Conservation (phyloP, 2,113 vertebrate species). For the Ifrita kowaldi region DNA sequence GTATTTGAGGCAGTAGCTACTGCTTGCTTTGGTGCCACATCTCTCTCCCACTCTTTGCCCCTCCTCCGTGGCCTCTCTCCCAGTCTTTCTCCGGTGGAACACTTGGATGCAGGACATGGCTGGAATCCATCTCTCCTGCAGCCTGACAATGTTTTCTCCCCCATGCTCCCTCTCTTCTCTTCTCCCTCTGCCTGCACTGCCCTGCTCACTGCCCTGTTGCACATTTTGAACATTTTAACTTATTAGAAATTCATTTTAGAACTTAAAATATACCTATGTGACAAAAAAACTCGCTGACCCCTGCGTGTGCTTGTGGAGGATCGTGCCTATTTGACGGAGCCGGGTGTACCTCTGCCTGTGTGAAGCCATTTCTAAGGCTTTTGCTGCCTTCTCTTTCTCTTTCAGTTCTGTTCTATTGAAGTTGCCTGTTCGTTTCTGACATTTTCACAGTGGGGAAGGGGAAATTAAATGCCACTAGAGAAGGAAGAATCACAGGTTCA, state of each 20-base stretch:
- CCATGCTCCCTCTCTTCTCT: not conserved
- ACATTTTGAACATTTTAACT: not conserved
- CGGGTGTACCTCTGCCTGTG: not conserved
- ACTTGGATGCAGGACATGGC: not conserved
- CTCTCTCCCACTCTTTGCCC: not conserved
- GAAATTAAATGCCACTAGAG: constrained; percentile 5
- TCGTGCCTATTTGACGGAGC: rapidly evolving
- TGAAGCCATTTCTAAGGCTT: not conserved
- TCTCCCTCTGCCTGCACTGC: not conserved
- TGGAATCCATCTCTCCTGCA: not conserved
- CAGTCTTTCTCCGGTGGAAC: not conserved
- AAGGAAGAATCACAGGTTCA: not conserved
- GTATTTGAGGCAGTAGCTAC: not conserved
- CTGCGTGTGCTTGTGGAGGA: not conserved
- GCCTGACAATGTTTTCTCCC: not conserved
- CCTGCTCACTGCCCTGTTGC: not conserved
- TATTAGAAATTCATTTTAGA: not conserved
- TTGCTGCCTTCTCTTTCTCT: not conserved
- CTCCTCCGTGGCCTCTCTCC: not conserved
- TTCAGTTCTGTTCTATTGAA: constrained; percentile 11
- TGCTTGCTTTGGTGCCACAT: not conserved
- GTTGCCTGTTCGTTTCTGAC: not conserved
- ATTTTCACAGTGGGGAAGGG: not conserved
- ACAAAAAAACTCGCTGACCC: not conserved
- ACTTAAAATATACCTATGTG: not conserved